A percentile compares a stretch with the other conserved stretches of the same genome.
phyloP scores from a whole-genome alignment of 1,140 invertebrate genomes.

The Hycleus phaleratus region DNA sequence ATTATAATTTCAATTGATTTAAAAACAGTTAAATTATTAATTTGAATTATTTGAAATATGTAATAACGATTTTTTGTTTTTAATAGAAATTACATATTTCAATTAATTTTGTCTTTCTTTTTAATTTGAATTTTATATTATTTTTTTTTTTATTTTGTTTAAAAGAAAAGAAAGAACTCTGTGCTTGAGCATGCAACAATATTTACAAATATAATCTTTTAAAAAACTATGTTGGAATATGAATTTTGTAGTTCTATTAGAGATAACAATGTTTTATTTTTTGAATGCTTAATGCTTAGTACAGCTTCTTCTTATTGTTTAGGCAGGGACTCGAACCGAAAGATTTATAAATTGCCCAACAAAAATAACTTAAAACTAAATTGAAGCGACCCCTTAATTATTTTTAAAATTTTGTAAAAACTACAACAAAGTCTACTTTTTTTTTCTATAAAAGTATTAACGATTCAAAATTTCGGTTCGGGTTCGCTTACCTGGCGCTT shows the following conservation, averaged over 20 bases:
- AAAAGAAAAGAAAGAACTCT: slow-evolving; percentile 18
- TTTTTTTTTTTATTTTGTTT: background rate
- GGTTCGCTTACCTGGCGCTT: slow-evolving; percentile 36
- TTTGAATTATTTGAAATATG: too few species aligned
- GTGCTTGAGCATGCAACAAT: slow-evolving; percentile 31
- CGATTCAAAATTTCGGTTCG: slow-evolving; percentile 35
- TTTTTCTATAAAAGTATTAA: background rate
- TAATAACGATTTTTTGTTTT: too few species aligned
- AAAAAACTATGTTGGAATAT: slow-evolving; percentile 16
- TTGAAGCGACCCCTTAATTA: background rate
- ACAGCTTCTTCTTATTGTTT: slow-evolving; percentile 39
- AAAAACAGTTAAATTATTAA: background rate
- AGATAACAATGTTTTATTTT: slow-evolving; percentile 14
- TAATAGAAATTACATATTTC: slow-evolving; percentile 6
- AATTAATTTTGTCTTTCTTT: background rate
- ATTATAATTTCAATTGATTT: background rate
- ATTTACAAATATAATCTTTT: slow-evolving; percentile 1
- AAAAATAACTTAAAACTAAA: background rate
- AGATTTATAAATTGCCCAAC: slow-evolving; percentile 1
- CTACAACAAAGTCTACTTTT: background rate
- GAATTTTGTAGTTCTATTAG: slow-evolving; percentile 19
- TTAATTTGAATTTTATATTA: background rate
- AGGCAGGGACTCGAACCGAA: slow-evolving; percentile 42
- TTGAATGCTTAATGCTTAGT: slow-evolving; percentile 31
- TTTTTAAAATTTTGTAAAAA: background rate